Evolutionary conservation across 37 sponge, comb jelly and placozoan species (phyloP).

Genomic region (Hormiphora californensis): DNA sequence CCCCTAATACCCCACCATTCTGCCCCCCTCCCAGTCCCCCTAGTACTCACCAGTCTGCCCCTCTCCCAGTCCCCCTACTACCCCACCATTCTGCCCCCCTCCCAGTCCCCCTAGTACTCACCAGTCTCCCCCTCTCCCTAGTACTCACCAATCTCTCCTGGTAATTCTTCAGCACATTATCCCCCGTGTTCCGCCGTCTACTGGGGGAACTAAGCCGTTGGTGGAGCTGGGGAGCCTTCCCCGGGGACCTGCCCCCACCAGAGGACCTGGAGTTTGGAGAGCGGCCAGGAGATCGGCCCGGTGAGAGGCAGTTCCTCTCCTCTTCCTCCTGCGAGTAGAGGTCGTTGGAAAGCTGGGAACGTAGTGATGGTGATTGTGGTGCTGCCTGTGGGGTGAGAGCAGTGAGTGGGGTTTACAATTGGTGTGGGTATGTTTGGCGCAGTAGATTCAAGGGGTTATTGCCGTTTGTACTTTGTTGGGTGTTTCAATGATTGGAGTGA

Average conservation of each 20-base stretch:
- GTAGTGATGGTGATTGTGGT: too few relatives aligned
- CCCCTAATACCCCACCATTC: neutral
- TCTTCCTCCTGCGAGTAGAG: slow-evolving; percentile 24
- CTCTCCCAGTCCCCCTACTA: neutral
- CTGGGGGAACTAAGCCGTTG: slow-evolving; percentile 81
- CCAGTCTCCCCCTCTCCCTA: neutral
- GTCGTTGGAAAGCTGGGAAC: neutral
- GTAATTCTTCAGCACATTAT: slow-evolving; percentile 33
- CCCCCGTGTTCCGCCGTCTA: neutral
- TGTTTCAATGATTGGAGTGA: too few relatives aligned
- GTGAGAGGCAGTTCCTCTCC: neutral
- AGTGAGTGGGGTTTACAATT: too few relatives aligned
- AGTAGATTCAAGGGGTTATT: too few relatives aligned
- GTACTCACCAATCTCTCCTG: neutral
- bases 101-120: neutral
- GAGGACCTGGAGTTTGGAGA: slow-evolving; percentile 27
- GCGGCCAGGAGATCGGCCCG: slow-evolving; percentile 26
- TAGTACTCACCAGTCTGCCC: neutral
- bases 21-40: neutral
- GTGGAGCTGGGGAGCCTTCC: slow-evolving; percentile 69
- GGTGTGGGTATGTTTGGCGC: too few relatives aligned
- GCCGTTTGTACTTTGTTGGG: too few relatives aligned
- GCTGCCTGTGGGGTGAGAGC: too few relatives aligned
- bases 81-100: neutral
- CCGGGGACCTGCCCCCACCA: slow-evolving; percentile 58